Conservation (phyloP, 2,113 vertebrate genomes). For the Emydocephalus ijimae region DNA sequence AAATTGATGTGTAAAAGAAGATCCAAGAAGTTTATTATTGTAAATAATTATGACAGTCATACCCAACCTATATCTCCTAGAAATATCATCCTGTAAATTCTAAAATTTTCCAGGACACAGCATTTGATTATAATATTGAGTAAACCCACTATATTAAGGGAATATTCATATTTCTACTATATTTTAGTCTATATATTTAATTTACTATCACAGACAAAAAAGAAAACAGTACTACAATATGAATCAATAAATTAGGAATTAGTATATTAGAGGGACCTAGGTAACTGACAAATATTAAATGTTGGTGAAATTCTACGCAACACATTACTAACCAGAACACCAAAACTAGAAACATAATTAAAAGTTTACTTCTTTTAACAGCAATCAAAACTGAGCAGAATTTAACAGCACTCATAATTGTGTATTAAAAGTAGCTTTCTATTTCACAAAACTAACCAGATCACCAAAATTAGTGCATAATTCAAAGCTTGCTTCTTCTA, state of each 20-base stretch:
- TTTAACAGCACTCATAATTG: neutral
- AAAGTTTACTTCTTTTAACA: neutral
- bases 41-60: neutral
- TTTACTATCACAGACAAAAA: neutral
- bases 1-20: neutral
- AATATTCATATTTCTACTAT: neutral
- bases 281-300: neutral
- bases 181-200: neutral
- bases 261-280: neutral
- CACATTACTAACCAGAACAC: neutral
- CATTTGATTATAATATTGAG: neutral
- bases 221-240: neutral
- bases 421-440: too few species aligned
- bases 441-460: neutral
- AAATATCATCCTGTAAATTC: neutral
- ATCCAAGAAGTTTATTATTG: neutral
- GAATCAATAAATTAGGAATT: neutral
- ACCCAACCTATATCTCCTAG: neutral
- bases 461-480: neutral
- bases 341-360: neutral
- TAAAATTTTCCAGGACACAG: neutral
- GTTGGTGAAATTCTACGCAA: neutral
- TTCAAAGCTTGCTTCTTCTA: neutral
- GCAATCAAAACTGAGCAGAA: neutral
- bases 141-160: neutral